Percentiles rank a stretch among this genome's conserved stretches.
Conservation (phyloP, 2,797 vertebrate species). For the Rhynchonycteris naso region DNA sequence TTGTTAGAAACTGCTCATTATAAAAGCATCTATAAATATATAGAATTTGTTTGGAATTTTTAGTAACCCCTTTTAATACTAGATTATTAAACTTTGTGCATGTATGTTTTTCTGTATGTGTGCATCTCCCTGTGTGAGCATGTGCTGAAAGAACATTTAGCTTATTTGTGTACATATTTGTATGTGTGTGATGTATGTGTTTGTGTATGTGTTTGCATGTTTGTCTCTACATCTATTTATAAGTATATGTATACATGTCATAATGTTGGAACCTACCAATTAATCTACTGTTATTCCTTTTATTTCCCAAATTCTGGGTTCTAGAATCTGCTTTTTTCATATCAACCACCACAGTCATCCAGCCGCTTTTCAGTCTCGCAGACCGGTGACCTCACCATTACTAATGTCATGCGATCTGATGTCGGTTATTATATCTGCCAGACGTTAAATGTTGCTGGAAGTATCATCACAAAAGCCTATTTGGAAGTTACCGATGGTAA, state of each 20-base stretch:
- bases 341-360: slow-evolving; percentile 95
- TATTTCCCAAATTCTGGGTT: slow-evolving; percentile 56
- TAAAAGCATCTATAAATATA: background rate
- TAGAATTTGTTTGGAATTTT: slow-evolving; percentile 24
- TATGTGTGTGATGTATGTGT: background rate
- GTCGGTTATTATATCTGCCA: slow-evolving; percentile 98
- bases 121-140: background rate
- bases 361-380: slow-evolving; percentile 98
- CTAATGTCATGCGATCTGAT: slow-evolving; percentile 94
- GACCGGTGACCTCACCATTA: slow-evolving; percentile 97
- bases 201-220: background rate
- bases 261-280: slow-evolving; percentile 30
- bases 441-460: slow-evolving; percentile 98
- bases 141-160: background rate
- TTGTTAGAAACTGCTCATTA: background rate
- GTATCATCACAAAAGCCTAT: slow-evolving; percentile 98
- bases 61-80: background rate
- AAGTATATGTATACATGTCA: background rate
- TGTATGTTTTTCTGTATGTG: background rate
- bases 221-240: background rate
- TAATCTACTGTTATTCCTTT: slow-evolving; percentile 59
- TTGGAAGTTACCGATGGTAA: slow-evolving; percentile 99
- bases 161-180: background rate
- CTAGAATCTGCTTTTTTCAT: slow-evolving; percentile 98
- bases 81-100: background rate